Conservation (phyloP, 2,797 vertebrate species). For the Liasis olivaceus region DNA sequence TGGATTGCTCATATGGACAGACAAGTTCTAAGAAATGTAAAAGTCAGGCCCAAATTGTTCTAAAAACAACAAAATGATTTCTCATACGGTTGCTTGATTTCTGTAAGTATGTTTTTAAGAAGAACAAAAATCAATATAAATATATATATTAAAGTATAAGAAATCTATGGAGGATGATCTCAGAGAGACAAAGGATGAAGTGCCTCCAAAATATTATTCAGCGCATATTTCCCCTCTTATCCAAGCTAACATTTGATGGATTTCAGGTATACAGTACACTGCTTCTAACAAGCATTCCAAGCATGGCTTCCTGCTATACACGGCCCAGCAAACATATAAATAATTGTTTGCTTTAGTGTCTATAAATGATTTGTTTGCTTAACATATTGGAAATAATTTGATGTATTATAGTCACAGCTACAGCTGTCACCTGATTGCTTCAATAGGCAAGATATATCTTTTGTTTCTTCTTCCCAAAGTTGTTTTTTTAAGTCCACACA, state of each 20-base stretch:
- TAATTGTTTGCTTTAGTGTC: constrained; percentile 62
- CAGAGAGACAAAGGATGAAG: neutral
- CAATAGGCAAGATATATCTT: constrained; percentile 61
- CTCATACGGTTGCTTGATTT: neutral
- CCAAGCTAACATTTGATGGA: constrained; percentile 53
- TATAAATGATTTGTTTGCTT: constrained; percentile 73
- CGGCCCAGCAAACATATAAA: constrained; percentile 63
- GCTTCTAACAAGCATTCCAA: constrained; percentile 53
- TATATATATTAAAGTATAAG: neutral
- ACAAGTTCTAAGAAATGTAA: neutral
- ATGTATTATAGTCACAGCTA: constrained; percentile 52
- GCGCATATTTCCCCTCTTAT: constrained; percentile 32
- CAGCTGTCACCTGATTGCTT: constrained; percentile 55
- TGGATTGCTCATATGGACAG: neutral
- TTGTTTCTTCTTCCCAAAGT: constrained; percentile 46
- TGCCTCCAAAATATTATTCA: constrained; percentile 21
- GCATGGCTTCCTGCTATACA: constrained; percentile 56
- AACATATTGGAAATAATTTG: constrained; percentile 73
- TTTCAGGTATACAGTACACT: constrained; percentile 46
- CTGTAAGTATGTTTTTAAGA: neutral
- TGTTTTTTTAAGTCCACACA: constrained; percentile 48
- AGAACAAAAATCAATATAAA: neutral
- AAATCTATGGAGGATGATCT: neutral
- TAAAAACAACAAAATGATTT: neutral
- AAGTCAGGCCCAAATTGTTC: neutral